Percentiles rank a stretch among this genome's conserved stretches.
phyloP scores from a whole-genome alignment of 2,113 vertebrate species.

The Mustela nigripes region DNA sequence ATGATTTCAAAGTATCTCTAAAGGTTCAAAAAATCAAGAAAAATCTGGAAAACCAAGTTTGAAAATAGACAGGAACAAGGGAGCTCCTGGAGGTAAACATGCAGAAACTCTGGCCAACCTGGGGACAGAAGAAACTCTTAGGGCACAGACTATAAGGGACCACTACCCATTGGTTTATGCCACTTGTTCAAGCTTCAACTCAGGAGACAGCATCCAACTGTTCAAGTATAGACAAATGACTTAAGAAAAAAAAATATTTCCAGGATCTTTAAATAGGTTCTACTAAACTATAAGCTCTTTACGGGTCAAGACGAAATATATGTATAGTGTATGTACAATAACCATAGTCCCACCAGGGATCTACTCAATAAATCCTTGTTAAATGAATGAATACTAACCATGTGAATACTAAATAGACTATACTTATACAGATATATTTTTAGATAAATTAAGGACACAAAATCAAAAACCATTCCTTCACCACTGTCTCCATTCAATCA shows the following conservation, averaged over 20 bases:
- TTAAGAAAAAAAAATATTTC: not conserved
- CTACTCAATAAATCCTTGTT: constrained; percentile 7
- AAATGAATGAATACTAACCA: constrained; percentile 14
- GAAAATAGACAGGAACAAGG: not conserved
- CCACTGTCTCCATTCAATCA: not conserved
- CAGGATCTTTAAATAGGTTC: not conserved
- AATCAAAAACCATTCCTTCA: not conserved
- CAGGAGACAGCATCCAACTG: not conserved
- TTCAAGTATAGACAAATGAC: not conserved
- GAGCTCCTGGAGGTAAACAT: not conserved
- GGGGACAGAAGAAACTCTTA: not conserved
- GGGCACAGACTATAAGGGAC: not conserved
- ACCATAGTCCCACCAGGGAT: not conserved
- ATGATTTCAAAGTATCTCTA: not conserved
- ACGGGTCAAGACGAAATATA: not conserved
- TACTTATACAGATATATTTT: not conserved
- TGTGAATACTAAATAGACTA: not conserved
- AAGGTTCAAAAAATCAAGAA: not conserved
- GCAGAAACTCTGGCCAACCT: not conserved
- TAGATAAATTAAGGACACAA: not conserved
- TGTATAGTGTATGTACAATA: not conserved
- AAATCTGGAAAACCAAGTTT: not conserved
- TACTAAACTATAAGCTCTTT: not conserved
- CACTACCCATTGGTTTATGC: not conserved
- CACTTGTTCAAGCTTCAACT: not conserved